phyloP scores from a whole-genome alignment of 1,140 invertebrate species.

The Pseudomyrmex flavicornis region DNA sequence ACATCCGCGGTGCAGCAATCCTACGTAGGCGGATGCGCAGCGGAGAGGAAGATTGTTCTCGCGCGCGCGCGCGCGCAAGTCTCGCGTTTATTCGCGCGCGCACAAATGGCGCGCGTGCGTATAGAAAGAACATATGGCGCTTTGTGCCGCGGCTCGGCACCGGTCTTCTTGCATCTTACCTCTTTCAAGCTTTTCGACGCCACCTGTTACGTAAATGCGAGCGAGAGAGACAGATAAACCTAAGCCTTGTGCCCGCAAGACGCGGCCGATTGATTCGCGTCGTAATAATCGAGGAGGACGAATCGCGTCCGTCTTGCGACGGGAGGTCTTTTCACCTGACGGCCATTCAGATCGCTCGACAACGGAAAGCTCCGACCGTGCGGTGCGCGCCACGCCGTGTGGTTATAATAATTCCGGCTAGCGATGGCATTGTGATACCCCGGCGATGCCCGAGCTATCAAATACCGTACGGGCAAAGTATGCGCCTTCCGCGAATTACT shows the following conservation, averaged over 20 bases:
- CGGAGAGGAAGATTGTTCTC: slow-evolving; percentile 20
- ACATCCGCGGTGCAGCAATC: neutral
- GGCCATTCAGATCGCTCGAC: slow-evolving; percentile 61
- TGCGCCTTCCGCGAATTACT: slow-evolving; percentile 52
- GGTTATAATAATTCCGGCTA: slow-evolving; percentile 54
- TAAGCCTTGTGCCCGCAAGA: slow-evolving; percentile 15
- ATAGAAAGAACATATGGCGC: slow-evolving; percentile 59
- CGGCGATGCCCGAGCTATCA: slow-evolving; percentile 30
- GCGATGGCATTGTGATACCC: slow-evolving; percentile 53
- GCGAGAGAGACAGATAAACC: slow-evolving; percentile 24
- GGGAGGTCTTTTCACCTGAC: slow-evolving; percentile 53
- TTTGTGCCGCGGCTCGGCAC: slow-evolving; percentile 3
- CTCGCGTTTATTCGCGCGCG: slow-evolving; percentile 4
- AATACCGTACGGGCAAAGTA: slow-evolving; percentile 27
- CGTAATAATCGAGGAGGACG: slow-evolving; percentile 69
- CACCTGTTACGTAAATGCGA: slow-evolving; percentile 82
- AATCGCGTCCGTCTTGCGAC: slow-evolving; percentile 49
- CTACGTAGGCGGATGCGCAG: slow-evolving; percentile 7
- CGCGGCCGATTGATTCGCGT: slow-evolving; percentile 77
- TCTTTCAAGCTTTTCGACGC: slow-evolving; percentile 67
- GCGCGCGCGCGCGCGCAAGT: neutral
- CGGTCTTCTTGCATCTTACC: slow-evolving; percentile 17
- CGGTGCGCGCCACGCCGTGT: slow-evolving; percentile 12
- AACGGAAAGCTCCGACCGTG: slow-evolving; percentile 25
- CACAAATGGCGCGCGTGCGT: slow-evolving; percentile 43